A percentile compares a stretch with the other conserved stretches of the same genome.
Conservation (phyloP, 2,888 invertebrate species). For the Yponomeuta plumbellus region DNA sequence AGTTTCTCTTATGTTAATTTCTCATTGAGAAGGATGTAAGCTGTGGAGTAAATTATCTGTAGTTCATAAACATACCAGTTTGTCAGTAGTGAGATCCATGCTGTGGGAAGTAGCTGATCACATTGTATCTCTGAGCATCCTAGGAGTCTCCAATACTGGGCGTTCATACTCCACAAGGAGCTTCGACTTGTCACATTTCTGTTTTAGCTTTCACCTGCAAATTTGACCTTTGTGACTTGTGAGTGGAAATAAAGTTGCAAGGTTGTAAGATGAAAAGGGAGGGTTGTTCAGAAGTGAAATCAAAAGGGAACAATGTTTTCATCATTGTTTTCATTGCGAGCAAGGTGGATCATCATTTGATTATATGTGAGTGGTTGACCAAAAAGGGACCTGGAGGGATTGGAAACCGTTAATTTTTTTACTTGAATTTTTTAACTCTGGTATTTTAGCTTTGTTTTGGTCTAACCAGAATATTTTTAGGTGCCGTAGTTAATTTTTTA, state of each 20-base stretch:
- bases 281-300: conserved; percentile 50
- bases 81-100: conserved; percentile 99
- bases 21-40: too few relatives aligned
- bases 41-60: too few relatives aligned
- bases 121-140: conserved; percentile 97
- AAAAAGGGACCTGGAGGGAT: too few relatives aligned
- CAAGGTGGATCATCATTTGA: conserved; percentile 61
- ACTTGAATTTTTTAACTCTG: too few relatives aligned
- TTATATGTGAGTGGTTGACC: too few relatives aligned
- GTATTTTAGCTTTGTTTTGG: too few relatives aligned
- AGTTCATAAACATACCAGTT: conserved; percentile 79
- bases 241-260: conserved; percentile 5
- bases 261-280: too few relatives aligned
- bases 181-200: conserved; percentile 94
- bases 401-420: too few relatives aligned
- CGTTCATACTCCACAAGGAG: conserved; percentile 98
- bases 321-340: conserved; percentile 69
- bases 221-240: conserved; percentile 20
- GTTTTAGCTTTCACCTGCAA: conserved; percentile 92
- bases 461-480: too few relatives aligned
- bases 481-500: too few relatives aligned
- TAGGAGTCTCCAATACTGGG: conserved; percentile 97
- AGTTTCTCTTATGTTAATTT: too few relatives aligned
- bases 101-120: conserved; percentile 99
- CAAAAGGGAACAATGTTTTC: conserved; percentile 71